A percentile compares a stretch with the other conserved stretches of the same genome.
phyloP scores from a whole-genome alignment of 2,113 vertebrate genomes.

The Dipodomys spectabilis region DNA sequence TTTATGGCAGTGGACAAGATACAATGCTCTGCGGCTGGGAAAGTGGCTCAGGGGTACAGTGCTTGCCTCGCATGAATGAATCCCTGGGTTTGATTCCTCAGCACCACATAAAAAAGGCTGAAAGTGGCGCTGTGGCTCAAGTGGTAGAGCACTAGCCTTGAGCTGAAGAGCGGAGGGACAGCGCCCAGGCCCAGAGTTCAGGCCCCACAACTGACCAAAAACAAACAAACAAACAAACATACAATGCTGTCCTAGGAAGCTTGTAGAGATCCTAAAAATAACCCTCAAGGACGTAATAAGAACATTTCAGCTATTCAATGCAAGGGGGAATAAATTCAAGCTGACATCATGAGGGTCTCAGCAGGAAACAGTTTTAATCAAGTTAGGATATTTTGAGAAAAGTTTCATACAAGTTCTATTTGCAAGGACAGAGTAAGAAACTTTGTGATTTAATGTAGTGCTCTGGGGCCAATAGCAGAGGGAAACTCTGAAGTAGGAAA shows the following conservation, averaged over 20 bases:
- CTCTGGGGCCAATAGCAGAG: background rate
- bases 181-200: too few relatives aligned
- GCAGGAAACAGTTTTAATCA: background rate
- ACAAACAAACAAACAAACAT: too few relatives aligned
- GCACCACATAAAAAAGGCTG: too few relatives aligned
- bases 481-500: background rate
- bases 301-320: conserved; percentile 8
- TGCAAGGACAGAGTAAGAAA: background rate
- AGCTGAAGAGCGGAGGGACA: too few relatives aligned
- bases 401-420: background rate
- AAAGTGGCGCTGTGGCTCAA: too few relatives aligned
- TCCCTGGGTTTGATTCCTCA: too few relatives aligned
- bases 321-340: background rate
- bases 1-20: background rate
- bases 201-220: too few relatives aligned
- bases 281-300: background rate
- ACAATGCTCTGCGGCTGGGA: background rate
- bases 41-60: too few relatives aligned
- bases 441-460: background rate
- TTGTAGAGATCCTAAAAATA: background rate
- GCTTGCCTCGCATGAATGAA: too few relatives aligned
- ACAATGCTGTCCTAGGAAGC: background rate
- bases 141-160: too few relatives aligned
- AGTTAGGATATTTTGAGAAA: background rate
- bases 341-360: background rate